phyloP scores from a whole-genome alignment of 2,888 invertebrate genomes.

The Drosophila falleni region DNA sequence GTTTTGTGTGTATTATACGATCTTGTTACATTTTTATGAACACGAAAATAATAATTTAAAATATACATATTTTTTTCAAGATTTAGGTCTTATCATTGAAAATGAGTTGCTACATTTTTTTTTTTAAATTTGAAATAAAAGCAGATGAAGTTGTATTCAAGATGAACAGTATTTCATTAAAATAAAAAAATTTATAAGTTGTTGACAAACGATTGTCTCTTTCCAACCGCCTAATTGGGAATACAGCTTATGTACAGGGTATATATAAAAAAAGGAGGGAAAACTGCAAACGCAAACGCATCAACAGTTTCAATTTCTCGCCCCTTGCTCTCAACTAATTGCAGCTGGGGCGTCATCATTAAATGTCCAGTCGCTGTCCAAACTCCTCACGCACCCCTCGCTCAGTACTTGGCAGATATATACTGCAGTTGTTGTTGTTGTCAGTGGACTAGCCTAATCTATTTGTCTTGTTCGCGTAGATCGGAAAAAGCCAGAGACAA shows the following conservation, averaged over 20 bases:
- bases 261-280: slow-evolving; percentile 5
- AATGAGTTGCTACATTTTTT: no score
- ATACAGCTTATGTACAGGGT: slow-evolving; percentile 4
- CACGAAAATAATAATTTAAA: no score
- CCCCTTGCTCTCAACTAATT: slow-evolving; percentile 45
- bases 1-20: no score
- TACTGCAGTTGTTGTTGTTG: slow-evolving; percentile 45
- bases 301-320: slow-evolving; percentile 56
- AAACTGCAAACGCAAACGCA: slow-evolving; percentile 23
- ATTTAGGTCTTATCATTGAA: no score
- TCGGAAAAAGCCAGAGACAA: slow-evolving; percentile 65
- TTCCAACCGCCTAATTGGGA: neutral
- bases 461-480: slow-evolving; percentile 74
- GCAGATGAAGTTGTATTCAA: no score
- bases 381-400: neutral
- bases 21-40: no score
- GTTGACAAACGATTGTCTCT: neutral
- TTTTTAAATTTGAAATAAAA: no score
- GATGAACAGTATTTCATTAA: no score
- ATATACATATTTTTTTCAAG: no score
- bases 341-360: slow-evolving; percentile 56
- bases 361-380: slow-evolving; percentile 36
- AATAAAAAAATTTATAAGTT: no score
- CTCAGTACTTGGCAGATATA: neutral
- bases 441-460: slow-evolving; percentile 66